Evolutionary conservation across 1,140 invertebrate genomes (phyloP).

Genomic region (Microplitis mediator): DNA sequence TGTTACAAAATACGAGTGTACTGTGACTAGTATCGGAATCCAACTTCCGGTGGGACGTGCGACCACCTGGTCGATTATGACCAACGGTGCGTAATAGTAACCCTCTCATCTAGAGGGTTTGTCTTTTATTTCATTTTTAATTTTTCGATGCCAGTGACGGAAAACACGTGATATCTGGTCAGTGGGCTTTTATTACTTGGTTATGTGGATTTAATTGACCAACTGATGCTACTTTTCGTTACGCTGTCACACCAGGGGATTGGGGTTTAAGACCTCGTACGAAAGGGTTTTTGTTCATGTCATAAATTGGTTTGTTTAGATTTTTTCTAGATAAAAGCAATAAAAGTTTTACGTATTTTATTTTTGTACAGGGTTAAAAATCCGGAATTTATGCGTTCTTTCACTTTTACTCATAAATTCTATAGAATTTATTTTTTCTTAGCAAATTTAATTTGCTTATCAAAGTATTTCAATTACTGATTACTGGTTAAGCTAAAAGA

Average conservation of each 20-base stretch:
- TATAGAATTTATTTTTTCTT: too few species aligned
- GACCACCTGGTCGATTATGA: constrained; percentile 43
- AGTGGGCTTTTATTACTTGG: background rate
- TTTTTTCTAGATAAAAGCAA: too few species aligned
- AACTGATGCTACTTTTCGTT: constrained; percentile 6
- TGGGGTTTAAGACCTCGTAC: background rate
- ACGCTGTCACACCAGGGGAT: background rate
- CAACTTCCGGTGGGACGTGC: constrained; percentile 45
- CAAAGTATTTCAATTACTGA: too few species aligned
- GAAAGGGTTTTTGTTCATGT: background rate
- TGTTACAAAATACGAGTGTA: background rate
- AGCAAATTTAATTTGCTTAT: too few species aligned
- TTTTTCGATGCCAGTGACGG: background rate
- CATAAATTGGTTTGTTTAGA: too few species aligned
- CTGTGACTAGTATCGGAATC: constrained; percentile 41
- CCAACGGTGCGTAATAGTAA: constrained; percentile 33
- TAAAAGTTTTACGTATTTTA: too few species aligned
- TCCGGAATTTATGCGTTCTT: too few species aligned
- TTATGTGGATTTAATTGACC: background rate
- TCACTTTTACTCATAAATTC: too few species aligned
- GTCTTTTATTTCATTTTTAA: constrained; percentile 3
- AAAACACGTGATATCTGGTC: constrained; percentile 1
- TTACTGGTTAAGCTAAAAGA: too few species aligned
- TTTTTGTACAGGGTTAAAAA: too few species aligned
- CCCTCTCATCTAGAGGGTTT: background rate